These are phyloP conservation scores for Sebastes minor DNA, from an alignment of 2,797 vertebrate genomes.

Conservation along the genomic window DNA sequence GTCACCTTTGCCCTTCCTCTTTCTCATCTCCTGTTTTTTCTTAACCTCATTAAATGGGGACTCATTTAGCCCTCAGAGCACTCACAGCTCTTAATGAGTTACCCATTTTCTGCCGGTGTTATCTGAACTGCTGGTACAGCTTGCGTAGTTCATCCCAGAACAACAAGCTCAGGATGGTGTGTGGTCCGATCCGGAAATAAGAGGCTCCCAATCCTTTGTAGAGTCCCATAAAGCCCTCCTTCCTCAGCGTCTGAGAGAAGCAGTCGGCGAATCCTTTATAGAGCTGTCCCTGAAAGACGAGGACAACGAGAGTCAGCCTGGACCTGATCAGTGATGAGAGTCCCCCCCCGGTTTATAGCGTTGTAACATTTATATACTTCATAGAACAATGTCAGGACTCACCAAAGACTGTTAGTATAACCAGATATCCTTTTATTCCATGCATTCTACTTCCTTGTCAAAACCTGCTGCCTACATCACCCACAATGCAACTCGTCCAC, in stretches of 20 bases:
- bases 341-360: not conserved
- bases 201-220: constrained; percentile 87
- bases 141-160: constrained; percentile 86
- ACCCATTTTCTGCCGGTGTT: constrained; percentile 44
- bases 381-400: not conserved
- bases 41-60: constrained; percentile 35
- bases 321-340: not conserved
- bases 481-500: not conserved
- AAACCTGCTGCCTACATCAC: too few relatives aligned
- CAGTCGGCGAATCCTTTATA: constrained; percentile 83
- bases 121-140: constrained; percentile 66
- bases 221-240: constrained; percentile 81
- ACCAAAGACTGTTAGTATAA: too few relatives aligned
- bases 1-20: constrained; percentile 19
- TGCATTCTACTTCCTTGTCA: too few relatives aligned
- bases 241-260: constrained; percentile 81
- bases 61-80: constrained; percentile 27
- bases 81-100: constrained; percentile 51
- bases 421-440: too few relatives aligned
- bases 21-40: constrained; percentile 10
- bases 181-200: constrained; percentile 85
- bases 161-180: constrained; percentile 85
- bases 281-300: constrained; percentile 75
- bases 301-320: not conserved
- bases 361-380: not conserved